Percentiles rank a stretch among this genome's conserved stretches.
phyloP scores from a whole-genome alignment of 1,140 invertebrate species.

The Copidosoma floridanum region DNA sequence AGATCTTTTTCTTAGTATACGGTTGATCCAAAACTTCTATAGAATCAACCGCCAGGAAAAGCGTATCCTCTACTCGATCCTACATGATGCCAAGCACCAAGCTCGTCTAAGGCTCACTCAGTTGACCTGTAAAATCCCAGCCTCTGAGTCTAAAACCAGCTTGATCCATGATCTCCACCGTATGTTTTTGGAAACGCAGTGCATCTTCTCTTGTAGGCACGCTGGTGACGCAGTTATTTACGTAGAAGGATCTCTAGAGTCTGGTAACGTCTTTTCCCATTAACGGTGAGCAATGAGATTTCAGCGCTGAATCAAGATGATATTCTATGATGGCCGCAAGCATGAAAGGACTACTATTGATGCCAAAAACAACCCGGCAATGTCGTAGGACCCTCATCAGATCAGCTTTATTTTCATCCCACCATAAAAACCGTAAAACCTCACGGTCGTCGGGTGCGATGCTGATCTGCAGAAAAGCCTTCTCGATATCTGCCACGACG shows the following conservation, averaged over 20 bases:
- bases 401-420: neutral
- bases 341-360: constrained; percentile 15
- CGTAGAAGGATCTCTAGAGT: neutral
- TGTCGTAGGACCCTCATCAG: constrained; percentile 10
- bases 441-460: neutral
- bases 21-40: too few relatives aligned
- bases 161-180: neutral
- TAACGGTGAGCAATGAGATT: neutral
- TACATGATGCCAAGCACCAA: too few relatives aligned
- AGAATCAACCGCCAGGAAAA: too few relatives aligned
- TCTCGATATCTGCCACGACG: neutral
- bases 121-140: neutral
- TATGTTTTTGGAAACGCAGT: neutral
- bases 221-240: neutral
- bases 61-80: too few relatives aligned
- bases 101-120: too few relatives aligned
- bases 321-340: neutral
- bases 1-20: neutral
- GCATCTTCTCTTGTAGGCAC: neutral
- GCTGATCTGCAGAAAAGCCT: constrained; percentile 7
- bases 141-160: neutral
- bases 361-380: constrained; percentile 29
- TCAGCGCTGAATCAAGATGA: neutral
- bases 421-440: constrained; percentile 5
- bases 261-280: neutral